Evolutionary conservation across 1,140 invertebrate species (phyloP).

Genomic region (Chironomus tepperi): DNA sequence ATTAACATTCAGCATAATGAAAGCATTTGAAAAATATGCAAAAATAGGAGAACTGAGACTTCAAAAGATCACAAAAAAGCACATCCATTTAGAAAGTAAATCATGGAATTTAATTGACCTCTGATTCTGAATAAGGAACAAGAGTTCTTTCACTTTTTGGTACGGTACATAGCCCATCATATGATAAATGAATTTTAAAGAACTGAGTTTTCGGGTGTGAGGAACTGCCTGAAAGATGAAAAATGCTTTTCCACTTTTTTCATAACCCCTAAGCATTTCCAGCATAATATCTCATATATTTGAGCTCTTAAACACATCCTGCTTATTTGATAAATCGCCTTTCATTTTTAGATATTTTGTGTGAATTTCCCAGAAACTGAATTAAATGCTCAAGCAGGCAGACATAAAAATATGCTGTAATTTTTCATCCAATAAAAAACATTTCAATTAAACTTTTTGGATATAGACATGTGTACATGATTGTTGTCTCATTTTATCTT

Average conservation of each 20-base stretch:
- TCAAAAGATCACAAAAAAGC: too few relatives aligned
- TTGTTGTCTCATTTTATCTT: too few relatives aligned
- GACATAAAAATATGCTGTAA: neutral
- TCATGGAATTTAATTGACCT: neutral
- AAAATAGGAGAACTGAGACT: too few relatives aligned
- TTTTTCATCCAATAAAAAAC: constrained; percentile 17
- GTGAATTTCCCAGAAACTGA: neutral
- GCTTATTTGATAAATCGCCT: constrained; percentile 11
- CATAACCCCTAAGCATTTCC: neutral
- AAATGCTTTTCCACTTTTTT: constrained; percentile 10
- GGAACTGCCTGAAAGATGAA: neutral
- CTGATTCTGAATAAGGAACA: neutral
- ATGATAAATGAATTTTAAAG: constrained; percentile 19
- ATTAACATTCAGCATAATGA: too few relatives aligned
- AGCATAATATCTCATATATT: constrained; percentile 11
- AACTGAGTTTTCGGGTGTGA: neutral
- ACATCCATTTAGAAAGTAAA: neutral
- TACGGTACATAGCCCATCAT: neutral
- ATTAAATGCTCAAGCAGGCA: too few relatives aligned
- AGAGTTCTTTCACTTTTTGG: too few relatives aligned
- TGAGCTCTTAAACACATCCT: constrained; percentile 19
- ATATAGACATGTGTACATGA: neutral
- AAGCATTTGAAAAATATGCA: too few relatives aligned
- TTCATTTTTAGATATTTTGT: neutral
- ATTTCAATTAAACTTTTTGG: neutral